Conservation (phyloP, 2,113 vertebrate genomes). For the Otolemur garnettii region DNA sequence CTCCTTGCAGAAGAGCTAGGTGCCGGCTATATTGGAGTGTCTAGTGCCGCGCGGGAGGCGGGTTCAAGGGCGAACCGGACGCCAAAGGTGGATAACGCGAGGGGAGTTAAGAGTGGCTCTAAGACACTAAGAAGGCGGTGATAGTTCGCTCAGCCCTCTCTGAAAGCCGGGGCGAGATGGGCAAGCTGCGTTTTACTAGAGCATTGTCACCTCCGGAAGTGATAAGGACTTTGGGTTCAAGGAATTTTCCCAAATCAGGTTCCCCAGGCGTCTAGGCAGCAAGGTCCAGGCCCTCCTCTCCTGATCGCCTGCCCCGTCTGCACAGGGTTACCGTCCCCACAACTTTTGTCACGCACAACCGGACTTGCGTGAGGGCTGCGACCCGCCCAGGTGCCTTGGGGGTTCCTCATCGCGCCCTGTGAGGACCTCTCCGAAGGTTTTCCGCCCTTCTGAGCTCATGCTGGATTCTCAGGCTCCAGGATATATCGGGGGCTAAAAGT, state of each 20-base stretch:
- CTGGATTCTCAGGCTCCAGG: not conserved
- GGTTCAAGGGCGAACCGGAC: conserved; percentile 61
- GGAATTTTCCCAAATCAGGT: conserved; percentile 14
- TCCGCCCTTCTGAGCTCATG: not conserved
- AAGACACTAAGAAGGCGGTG: too few species aligned
- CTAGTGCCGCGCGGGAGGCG: not conserved
- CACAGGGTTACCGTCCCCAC: too few species aligned
- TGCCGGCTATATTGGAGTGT: not conserved
- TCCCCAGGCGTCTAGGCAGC: not conserved
- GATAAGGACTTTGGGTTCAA: conserved; percentile 9
- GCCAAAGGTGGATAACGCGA: not conserved
- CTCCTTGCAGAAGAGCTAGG: not conserved
- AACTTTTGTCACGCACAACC: accelerated
- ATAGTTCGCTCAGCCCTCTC: not conserved
- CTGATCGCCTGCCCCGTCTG: not conserved
- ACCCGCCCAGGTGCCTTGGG: not conserved
- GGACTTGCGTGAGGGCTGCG: not conserved
- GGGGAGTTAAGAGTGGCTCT: not conserved
- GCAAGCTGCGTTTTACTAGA: not conserved
- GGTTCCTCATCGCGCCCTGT: not conserved
- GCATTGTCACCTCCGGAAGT: conserved; percentile 23
- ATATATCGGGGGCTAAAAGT: not conserved
- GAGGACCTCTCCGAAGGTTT: not conserved
- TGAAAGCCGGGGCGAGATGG: not conserved
- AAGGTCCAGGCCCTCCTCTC: not conserved